These are phyloP conservation scores for Helicoverpa assulta DNA, from an alignment of 2,888 invertebrate genomes.

Conservation along the genomic window DNA sequence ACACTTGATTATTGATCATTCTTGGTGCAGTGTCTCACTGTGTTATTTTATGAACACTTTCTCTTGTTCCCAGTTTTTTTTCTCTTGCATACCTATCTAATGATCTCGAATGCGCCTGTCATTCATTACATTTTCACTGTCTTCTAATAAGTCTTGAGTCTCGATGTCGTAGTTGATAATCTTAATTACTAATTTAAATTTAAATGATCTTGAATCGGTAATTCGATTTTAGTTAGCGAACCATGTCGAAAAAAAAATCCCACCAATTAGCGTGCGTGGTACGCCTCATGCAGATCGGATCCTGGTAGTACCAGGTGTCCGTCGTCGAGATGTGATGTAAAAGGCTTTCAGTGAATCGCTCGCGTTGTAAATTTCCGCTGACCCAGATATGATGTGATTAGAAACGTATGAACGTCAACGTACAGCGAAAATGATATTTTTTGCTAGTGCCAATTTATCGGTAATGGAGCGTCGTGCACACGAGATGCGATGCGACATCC, in stretches of 20 bases:
- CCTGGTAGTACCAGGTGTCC: slow-evolving; percentile 86
- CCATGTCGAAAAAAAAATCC: slow-evolving; percentile 76
- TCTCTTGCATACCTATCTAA: slow-evolving; percentile 69
- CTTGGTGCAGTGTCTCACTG: slow-evolving; percentile 81
- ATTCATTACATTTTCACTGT: slow-evolving; percentile 81
- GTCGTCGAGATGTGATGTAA: slow-evolving; percentile 84
- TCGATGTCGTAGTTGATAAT: slow-evolving; percentile 78
- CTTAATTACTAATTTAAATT: slow-evolving; percentile 81
- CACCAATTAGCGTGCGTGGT: slow-evolving; percentile 76
- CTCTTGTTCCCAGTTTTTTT: slow-evolving; percentile 79
- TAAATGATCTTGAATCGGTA: slow-evolving; percentile 69
- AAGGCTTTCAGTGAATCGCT: slow-evolving; percentile 86
- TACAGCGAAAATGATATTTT: slow-evolving; percentile 86
- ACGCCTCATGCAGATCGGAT: slow-evolving; percentile 79
- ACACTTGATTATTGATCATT: slow-evolving; percentile 80
- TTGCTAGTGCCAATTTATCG: slow-evolving; percentile 86
- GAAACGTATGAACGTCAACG: slow-evolving; percentile 82
- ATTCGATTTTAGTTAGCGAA: slow-evolving; percentile 74
- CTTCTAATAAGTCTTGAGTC: slow-evolving; percentile 80
- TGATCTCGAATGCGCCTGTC: slow-evolving; percentile 82
- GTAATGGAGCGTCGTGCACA: slow-evolving; percentile 83
- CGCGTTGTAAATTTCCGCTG: slow-evolving; percentile 87
- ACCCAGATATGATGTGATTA: slow-evolving; percentile 88
- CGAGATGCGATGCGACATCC: slow-evolving; percentile 85
- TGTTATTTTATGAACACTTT: slow-evolving; percentile 82